Evolutionary conservation across 2,888 invertebrate genomes (phyloP).

Genomic region (Nemoura dubitans): DNA sequence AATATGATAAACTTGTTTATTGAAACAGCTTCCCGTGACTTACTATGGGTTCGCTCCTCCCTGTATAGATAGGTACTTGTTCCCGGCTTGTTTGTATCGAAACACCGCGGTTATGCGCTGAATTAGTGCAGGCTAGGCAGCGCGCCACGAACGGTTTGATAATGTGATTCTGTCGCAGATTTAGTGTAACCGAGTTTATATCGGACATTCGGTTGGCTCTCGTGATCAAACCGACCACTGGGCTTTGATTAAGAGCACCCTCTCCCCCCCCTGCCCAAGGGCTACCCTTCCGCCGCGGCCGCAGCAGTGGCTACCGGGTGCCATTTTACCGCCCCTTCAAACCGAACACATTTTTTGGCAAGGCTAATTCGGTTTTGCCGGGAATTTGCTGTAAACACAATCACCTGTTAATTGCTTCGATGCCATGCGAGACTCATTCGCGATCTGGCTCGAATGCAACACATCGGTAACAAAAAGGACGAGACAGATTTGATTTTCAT

Average conservation of each 20-base stretch:
- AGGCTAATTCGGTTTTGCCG: not conserved
- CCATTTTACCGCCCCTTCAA: not conserved
- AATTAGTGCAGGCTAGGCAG: too few relatives aligned
- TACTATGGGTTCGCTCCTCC: too few relatives aligned
- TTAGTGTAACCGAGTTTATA: not conserved
- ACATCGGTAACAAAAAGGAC: too few relatives aligned
- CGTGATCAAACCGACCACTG: not conserved
- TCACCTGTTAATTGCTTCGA: not conserved
- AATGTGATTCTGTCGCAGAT: not conserved
- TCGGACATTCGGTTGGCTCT: not conserved
- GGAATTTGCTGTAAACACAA: not conserved
- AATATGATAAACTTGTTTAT: too few relatives aligned
- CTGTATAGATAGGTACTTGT: too few relatives aligned
- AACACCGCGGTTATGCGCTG: too few relatives aligned
- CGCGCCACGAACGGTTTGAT: not conserved
- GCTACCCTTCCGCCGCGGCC: not conserved
- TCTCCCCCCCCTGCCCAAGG: not conserved
- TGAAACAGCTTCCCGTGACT: too few relatives aligned
- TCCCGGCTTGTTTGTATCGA: too few relatives aligned
- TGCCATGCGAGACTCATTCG: not conserved
- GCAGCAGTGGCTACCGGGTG: not conserved
- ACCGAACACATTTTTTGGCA: conserved; percentile 2
- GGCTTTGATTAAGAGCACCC: not conserved
- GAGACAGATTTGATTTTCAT: too few relatives aligned
- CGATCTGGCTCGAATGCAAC: not conserved